Conservation (phyloP, 2,888 invertebrate genomes). For the Caenorhabditis drosophilae region DNA sequence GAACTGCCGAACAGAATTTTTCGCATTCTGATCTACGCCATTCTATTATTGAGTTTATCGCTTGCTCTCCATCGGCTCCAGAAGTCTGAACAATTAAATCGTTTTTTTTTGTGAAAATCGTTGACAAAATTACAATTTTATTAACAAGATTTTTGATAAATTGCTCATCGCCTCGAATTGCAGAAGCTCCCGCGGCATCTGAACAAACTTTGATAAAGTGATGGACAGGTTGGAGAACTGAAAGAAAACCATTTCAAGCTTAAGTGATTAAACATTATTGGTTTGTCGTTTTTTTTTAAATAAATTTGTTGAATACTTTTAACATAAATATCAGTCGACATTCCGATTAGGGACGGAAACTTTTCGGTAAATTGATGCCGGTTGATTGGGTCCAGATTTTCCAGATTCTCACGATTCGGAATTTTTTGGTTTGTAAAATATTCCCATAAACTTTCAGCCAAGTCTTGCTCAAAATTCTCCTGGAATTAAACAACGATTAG, state of each 20-base stretch:
- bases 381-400: conserved; percentile 3
- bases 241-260: neutral
- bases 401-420: neutral
- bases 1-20: conserved; percentile 23
- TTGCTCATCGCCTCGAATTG: conserved; percentile 41
- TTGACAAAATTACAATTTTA: conserved; percentile 35
- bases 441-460: conserved; percentile 39
- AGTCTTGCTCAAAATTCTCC: conserved; percentile 33
- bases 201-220: conserved; percentile 54
- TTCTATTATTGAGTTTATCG: conserved; percentile 3
- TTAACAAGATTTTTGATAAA: conserved; percentile 44
- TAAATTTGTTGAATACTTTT: too few species aligned
- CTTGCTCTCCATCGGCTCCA: conserved; percentile 18
- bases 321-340: conserved; percentile 39
- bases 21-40: conserved; percentile 22
- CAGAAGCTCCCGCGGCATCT: conserved; percentile 44
- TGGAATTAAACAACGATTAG: conserved; percentile 6
- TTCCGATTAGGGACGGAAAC: conserved; percentile 17
- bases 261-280: neutral
- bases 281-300: too few species aligned
- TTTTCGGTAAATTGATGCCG: conserved; percentile 16
- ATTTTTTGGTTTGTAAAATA: conserved; percentile 18
- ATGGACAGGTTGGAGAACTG: conserved; percentile 46
- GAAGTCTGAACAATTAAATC: conserved; percentile 9
- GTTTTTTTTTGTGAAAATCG: neutral